These are phyloP conservation scores for Asobara japonica DNA, from an alignment of 1,140 invertebrate species.

Conservation along the genomic window DNA sequence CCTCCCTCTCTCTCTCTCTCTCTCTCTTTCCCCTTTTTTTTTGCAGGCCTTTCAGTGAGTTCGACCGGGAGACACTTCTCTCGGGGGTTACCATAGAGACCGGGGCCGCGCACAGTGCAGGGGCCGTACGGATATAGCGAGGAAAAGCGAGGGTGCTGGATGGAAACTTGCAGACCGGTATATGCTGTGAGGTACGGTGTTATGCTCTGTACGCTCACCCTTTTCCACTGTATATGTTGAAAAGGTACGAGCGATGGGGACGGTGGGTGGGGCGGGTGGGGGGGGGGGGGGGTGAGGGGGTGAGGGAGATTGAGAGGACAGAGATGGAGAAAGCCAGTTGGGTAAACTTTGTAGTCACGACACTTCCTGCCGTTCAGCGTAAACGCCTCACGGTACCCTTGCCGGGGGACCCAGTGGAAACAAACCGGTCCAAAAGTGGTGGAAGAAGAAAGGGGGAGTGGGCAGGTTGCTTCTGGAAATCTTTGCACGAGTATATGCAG, in stretches of 20 bases:
- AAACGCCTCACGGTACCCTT: constrained; percentile 20
- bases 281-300: too few relatives aligned
- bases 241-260: constrained; percentile 4
- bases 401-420: constrained; percentile 14
- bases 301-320: constrained; percentile 9
- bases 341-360: constrained; percentile 55
- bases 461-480: constrained; percentile 9
- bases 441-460: constrained; percentile 7
- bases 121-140: constrained; percentile 7
- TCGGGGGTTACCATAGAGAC: constrained; percentile 35
- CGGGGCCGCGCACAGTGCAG: neutral
- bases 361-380: constrained; percentile 50
- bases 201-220: neutral
- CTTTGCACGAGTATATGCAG: neutral
- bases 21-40: neutral
- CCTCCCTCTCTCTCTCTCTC: neutral
- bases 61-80: constrained; percentile 23
- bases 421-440: constrained; percentile 26
- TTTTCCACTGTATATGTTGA: neutral
- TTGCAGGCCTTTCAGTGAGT: neutral
- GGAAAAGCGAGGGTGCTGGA: constrained; percentile 12
- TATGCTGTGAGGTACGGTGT: neutral
- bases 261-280: neutral
- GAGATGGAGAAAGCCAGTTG: constrained; percentile 31
- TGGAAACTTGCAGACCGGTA: neutral